Percentiles rank a stretch among this genome's conserved stretches.
Conservation (phyloP, 2,797 vertebrate species). For the Rallus crepitans region DNA sequence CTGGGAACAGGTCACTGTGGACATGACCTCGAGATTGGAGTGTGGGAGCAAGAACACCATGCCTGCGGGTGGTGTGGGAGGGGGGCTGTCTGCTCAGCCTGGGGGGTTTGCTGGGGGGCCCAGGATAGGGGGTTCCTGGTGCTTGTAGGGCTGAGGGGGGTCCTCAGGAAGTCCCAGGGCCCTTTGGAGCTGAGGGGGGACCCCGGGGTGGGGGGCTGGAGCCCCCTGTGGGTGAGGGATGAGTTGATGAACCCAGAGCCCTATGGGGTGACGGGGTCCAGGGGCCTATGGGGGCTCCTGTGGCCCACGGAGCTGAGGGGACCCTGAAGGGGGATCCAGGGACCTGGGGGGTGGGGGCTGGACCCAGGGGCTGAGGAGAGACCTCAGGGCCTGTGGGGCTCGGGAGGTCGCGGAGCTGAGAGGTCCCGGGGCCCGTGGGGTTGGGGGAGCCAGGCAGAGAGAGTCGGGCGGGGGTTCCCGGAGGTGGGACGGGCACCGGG, state of each 20-base stretch:
- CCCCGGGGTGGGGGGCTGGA: no score
- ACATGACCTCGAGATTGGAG: accelerated
- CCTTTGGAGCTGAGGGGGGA: background rate
- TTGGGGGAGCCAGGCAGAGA: background rate
- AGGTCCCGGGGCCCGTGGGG: no score
- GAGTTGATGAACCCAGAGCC: no score
- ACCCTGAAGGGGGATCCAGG: no score
- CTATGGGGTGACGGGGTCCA: no score
- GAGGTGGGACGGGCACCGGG: no score
- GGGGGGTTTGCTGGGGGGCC: background rate
- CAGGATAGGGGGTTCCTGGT: background rate
- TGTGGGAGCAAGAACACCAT: accelerated
- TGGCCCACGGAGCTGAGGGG: no score
- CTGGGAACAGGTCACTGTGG: accelerated
- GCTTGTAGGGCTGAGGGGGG: background rate
- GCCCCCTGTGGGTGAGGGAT: no score
- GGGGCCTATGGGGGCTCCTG: background rate
- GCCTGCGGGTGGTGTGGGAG: background rate
- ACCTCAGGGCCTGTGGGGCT: no score
- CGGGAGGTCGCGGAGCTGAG: no score
- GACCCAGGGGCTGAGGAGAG: no score
- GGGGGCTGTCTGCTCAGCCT: background rate
- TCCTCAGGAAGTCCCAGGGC: no score
- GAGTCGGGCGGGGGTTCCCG: background rate
- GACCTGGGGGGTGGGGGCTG: background rate